These are phyloP conservation scores for Podarcis raffonei DNA, from an alignment of 2,113 vertebrate species.

Conservation along the genomic window DNA sequence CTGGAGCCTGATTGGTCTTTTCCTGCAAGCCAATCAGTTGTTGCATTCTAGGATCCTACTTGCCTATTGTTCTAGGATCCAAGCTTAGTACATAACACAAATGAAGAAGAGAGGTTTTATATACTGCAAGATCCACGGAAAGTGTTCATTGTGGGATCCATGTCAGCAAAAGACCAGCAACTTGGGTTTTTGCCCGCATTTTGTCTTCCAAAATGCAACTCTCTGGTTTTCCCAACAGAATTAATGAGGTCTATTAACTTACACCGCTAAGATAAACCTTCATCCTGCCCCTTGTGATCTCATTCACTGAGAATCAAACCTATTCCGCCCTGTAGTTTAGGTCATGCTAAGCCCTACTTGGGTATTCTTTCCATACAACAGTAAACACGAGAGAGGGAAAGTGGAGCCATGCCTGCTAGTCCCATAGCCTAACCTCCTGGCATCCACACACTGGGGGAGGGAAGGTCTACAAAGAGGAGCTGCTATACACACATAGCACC, in stretches of 20 bases:
- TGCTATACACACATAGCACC: too few species aligned
- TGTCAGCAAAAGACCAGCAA: not conserved
- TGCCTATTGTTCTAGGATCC: too few species aligned
- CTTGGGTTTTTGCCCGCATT: not conserved
- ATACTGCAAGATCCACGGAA: too few species aligned
- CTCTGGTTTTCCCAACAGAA: not conserved
- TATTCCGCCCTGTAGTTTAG: not conserved
- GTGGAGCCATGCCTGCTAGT: not conserved
- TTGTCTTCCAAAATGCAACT: not conserved
- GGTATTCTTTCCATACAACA: not conserved
- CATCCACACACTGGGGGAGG: not conserved
- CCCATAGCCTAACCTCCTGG: not conserved
- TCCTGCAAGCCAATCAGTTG: too few species aligned
- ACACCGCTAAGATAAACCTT: too few species aligned
- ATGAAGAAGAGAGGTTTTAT: too few species aligned
- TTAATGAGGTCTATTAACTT: not conserved
- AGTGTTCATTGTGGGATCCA: not conserved
- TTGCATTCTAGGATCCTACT: too few species aligned
- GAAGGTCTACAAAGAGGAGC: not conserved
- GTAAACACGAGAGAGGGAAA: not conserved
- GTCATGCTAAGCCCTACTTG: not conserved
- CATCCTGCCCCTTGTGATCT: not conserved
- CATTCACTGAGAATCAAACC: not conserved
- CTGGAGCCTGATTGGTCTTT: too few species aligned
- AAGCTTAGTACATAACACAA: too few species aligned